These are phyloP conservation scores for Rhagium mordax DNA, from an alignment of 2,888 invertebrate species.

Conservation along the genomic window DNA sequence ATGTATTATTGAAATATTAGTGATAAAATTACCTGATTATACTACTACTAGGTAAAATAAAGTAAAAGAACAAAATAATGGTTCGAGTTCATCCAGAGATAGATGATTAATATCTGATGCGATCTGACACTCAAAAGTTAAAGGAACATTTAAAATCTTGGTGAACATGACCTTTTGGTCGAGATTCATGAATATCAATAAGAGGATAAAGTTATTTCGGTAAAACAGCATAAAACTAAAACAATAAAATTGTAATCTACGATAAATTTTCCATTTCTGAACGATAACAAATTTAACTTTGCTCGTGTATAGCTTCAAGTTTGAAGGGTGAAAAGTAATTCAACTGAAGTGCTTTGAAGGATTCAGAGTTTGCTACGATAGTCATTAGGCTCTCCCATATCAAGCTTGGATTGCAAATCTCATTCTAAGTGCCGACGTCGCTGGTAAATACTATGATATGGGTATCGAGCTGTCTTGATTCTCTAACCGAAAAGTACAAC, in stretches of 20 bases:
- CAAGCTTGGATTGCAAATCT: constrained; percentile 30
- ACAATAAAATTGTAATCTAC: constrained; percentile 29
- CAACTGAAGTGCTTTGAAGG: constrained; percentile 26
- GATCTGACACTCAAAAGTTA: not conserved
- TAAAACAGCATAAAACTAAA: not conserved
- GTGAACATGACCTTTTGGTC: not conserved
- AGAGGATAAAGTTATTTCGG: not conserved
- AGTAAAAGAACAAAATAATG: too few relatives aligned
- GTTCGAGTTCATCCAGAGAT: too few relatives aligned
- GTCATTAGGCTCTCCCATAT: constrained; percentile 30
- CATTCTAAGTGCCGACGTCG: constrained; percentile 22
- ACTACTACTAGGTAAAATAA: too few relatives aligned
- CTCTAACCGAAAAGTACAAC: constrained; percentile 15
- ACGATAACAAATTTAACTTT: constrained; percentile 31
- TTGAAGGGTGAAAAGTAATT: constrained; percentile 33
- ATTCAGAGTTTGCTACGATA: constrained; percentile 25
- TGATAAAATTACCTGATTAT: too few relatives aligned
- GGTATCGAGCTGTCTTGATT: constrained; percentile 11
- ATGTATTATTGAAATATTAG: too few relatives aligned
- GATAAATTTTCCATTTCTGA: constrained; percentile 28
- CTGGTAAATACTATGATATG: constrained; percentile 31
- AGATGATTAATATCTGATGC: not conserved
- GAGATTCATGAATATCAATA: not conserved
- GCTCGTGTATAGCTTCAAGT: constrained; percentile 14
- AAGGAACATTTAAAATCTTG: not conserved